phyloP scores from a whole-genome alignment of 1,140 invertebrate genomes.

The Hylaeus volcanicus region DNA sequence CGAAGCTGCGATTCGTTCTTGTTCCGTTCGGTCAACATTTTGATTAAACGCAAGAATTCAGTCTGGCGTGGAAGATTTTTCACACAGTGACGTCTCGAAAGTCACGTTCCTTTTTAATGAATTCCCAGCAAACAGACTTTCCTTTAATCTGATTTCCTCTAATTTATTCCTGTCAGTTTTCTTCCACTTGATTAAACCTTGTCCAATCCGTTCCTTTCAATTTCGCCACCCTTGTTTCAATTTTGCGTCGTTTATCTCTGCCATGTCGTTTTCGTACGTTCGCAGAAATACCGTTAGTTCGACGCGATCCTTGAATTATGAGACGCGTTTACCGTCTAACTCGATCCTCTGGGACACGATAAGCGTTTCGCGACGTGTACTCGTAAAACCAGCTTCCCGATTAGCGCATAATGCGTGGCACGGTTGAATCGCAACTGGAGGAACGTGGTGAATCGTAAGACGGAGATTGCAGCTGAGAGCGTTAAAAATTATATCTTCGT shows the following conservation, averaged over 20 bases:
- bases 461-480: too few relatives aligned
- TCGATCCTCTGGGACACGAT: too few relatives aligned
- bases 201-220: neutral
- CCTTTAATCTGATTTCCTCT: neutral
- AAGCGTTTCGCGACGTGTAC: too few relatives aligned
- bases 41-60: neutral
- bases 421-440: too few relatives aligned
- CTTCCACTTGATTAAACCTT: neutral
- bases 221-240: neutral
- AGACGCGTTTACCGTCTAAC: neutral
- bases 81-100: neutral
- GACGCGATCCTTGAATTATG: neutral
- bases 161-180: slow-evolving; percentile 20
- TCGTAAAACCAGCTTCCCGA: too few relatives aligned
- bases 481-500: too few relatives aligned
- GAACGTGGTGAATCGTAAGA: too few relatives aligned
- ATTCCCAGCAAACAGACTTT: neutral
- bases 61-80: neutral
- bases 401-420: too few relatives aligned
- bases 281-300: too few relatives aligned
- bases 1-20: neutral
- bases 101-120: slow-evolving; percentile 9
- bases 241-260: neutral
- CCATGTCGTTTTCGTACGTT: neutral
- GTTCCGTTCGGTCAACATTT: neutral